Percentiles rank a stretch among this genome's conserved stretches.
phyloP scores from a whole-genome alignment of 1,140 invertebrate genomes.

The Drosophila repletoides region DNA sequence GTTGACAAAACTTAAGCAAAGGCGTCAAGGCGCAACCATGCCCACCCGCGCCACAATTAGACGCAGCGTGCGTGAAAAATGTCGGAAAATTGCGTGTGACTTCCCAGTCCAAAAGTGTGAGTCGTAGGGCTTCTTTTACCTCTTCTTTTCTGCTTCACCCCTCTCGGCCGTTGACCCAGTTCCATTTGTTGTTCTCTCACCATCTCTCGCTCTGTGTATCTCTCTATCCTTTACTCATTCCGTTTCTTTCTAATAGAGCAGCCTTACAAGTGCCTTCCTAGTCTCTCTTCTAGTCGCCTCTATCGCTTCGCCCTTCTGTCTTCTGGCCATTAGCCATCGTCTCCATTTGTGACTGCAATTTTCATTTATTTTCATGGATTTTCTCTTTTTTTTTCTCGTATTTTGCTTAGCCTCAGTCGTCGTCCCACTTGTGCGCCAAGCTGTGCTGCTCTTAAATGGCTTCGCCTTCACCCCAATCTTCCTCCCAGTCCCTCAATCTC shows the following conservation, averaged over 20 bases:
- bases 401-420: slow-evolving; percentile 17
- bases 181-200: slow-evolving; percentile 32
- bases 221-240: not conserved
- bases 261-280: slow-evolving; percentile 58
- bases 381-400: not conserved
- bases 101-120: slow-evolving; percentile 13
- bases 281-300: slow-evolving; percentile 1
- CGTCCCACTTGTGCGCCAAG: slow-evolving; percentile 34
- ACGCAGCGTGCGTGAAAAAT: slow-evolving; percentile 65
- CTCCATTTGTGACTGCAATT: slow-evolving; percentile 45
- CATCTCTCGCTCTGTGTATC: not conserved
- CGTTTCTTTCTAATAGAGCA: slow-evolving; percentile 57
- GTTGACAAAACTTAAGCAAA: slow-evolving; percentile 66
- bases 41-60: slow-evolving; percentile 9
- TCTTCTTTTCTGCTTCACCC: not conserved
- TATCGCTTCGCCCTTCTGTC: not conserved
- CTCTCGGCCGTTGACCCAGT: slow-evolving; percentile 64
- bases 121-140: slow-evolving; percentile 49
- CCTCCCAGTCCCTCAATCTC: not conserved
- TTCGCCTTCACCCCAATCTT: slow-evolving; percentile 2
- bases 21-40: slow-evolving; percentile 62
- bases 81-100: slow-evolving; percentile 64
- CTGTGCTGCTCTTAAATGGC: slow-evolving; percentile 50
- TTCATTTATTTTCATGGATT: slow-evolving; percentile 55
- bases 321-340: slow-evolving; percentile 40